phyloP scores from a whole-genome alignment of 1,140 invertebrate genomes.

The Sycobia sp. region DNA sequence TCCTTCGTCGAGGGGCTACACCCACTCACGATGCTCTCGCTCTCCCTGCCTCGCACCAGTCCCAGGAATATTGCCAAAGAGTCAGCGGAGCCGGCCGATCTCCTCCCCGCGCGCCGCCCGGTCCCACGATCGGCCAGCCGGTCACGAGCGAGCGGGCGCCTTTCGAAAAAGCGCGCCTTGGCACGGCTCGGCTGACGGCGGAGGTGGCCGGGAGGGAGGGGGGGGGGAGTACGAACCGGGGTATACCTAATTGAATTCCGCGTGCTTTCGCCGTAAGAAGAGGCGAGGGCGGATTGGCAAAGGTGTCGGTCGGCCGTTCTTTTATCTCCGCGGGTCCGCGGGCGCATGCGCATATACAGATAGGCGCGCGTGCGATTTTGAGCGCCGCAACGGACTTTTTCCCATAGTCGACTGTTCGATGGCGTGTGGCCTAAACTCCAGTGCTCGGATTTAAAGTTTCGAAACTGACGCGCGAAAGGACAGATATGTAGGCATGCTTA shows the following conservation, averaged over 20 bases:
- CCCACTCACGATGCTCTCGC: slow-evolving; percentile 46
- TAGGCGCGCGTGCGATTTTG: no score
- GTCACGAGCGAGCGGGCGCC: slow-evolving; percentile 10
- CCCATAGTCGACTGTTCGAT: no score
- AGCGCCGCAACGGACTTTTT: no score
- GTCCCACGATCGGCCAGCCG: slow-evolving; percentile 42
- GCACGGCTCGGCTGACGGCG: no score
- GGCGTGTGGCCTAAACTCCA: no score
- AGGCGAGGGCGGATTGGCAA: neutral
- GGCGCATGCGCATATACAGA: no score
- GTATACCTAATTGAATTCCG: slow-evolving; percentile 24
- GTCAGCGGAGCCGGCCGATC: neutral
- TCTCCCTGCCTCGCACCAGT: slow-evolving; percentile 8
- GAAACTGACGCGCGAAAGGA: no score
- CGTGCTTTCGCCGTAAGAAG: no score
- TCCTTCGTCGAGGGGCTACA: slow-evolving; percentile 40
- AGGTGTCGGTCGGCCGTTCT: neutral
- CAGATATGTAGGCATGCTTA: no score
- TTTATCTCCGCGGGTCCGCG: no score
- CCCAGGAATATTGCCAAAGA: slow-evolving; percentile 42
- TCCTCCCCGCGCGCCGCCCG: neutral
- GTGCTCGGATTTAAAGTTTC: no score
- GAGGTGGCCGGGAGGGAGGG: neutral
- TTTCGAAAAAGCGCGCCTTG: slow-evolving; percentile 33
- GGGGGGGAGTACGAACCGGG: no score